These are phyloP conservation scores for Hemiscyllium ocellatum DNA, from an alignment of 2,113 vertebrate genomes.

Conservation along the genomic window DNA sequence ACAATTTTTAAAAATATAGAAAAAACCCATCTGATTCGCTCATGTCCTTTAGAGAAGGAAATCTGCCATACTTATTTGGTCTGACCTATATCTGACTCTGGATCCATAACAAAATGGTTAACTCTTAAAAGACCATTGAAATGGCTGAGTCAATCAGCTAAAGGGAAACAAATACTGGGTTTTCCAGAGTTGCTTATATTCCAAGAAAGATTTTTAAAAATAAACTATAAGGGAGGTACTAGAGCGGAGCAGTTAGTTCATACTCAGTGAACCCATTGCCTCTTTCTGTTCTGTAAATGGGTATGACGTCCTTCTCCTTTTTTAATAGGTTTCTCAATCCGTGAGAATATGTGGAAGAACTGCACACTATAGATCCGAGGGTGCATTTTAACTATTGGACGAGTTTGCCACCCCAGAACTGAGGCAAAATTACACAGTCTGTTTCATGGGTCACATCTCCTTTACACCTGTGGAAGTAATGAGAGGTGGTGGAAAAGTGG, in stretches of 20 bases:
- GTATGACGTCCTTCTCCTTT: not conserved
- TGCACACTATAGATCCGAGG: not conserved
- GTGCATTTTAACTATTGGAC: not conserved
- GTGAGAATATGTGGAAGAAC: not conserved
- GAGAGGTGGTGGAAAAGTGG: no score
- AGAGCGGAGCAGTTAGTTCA: not conserved
- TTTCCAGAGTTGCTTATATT: no score
- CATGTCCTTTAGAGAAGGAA: no score
- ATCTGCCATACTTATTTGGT: no score
- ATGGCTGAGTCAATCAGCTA: no score
- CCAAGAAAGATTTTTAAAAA: no score
- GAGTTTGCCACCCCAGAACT: not conserved
- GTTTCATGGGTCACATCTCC: not conserved
- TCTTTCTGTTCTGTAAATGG: not conserved
- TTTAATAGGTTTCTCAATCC: not conserved
- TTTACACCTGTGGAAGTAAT: not conserved
- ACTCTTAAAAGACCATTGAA: no score
- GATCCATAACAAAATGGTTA: no score
- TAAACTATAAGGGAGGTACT: not conserved
- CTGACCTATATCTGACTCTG: no score
- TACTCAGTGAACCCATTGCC: not conserved
- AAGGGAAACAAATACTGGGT: no score
- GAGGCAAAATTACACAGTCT: not conserved
- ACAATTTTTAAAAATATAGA: no score
- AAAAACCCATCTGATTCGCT: no score